phyloP scores from a whole-genome alignment of 2,888 invertebrate species.

The Stratiomys singularior region DNA sequence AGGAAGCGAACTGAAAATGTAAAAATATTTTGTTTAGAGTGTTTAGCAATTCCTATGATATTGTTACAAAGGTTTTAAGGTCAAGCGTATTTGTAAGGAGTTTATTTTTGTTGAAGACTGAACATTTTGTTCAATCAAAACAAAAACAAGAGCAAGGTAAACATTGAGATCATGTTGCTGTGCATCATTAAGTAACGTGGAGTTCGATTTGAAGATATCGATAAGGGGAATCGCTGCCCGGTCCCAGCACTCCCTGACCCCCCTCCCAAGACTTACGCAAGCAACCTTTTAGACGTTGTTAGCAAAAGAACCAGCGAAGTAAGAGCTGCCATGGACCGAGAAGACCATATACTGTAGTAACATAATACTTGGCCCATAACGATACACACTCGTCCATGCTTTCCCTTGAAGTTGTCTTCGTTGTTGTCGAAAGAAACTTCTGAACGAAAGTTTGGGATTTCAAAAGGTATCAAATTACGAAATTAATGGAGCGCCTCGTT shows the following conservation, averaged over 20 bases:
- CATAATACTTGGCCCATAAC: constrained; percentile 36
- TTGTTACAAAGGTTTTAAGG: not conserved
- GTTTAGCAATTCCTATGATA: no score
- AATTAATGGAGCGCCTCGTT: constrained; percentile 44
- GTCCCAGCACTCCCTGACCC: not conserved
- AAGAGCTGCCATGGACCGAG: not conserved
- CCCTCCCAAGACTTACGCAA: constrained; percentile 9
- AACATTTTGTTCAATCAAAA: not conserved
- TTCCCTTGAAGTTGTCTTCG: constrained; percentile 21
- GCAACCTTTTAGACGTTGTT: constrained; percentile 1
- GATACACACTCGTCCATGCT: not conserved
- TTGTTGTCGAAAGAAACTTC: constrained; percentile 11
- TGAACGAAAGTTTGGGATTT: constrained; percentile 40
- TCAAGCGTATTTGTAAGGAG: not conserved
- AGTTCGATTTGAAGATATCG: not conserved
- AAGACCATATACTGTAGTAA: constrained; percentile 31
- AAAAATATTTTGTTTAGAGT: no score
- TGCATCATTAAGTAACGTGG: not conserved
- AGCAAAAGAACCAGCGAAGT: constrained; percentile 3
- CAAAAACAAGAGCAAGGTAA: not conserved
- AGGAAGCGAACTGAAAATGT: no score
- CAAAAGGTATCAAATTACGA: constrained; percentile 42
- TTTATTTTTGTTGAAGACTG: not conserved
- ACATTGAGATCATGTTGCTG: not conserved
- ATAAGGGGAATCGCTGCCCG: not conserved